These are phyloP conservation scores for Myiagra hebetior DNA, from an alignment of 2,113 vertebrate genomes.

Conservation along the genomic window DNA sequence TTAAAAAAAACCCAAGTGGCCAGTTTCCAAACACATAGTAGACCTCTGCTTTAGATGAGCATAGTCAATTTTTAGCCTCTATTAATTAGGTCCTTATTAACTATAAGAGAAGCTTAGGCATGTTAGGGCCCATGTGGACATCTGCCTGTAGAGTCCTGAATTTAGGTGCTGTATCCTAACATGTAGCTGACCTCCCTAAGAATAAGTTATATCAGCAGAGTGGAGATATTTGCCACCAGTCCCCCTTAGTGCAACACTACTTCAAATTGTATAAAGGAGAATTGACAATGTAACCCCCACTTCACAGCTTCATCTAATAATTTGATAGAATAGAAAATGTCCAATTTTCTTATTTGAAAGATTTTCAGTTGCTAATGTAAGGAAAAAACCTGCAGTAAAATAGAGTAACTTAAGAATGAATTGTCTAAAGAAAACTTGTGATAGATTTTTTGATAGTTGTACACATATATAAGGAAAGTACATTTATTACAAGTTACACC, in stretches of 20 bases:
- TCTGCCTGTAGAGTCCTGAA: not conserved
- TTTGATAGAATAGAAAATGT: not conserved
- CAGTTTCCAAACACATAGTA: not conserved
- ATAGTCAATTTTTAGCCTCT: not conserved
- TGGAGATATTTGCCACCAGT: not conserved
- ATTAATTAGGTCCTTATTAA: not conserved
- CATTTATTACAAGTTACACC: not conserved
- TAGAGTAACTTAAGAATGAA: fast-evolving
- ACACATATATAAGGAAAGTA: not conserved
- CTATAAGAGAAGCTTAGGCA: not conserved
- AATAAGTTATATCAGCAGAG: not conserved
- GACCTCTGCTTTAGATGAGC: not conserved
- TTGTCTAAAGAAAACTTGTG: not conserved
- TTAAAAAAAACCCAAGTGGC: not conserved
- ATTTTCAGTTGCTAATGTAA: not conserved
- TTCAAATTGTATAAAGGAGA: not conserved
- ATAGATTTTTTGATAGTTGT: not conserved
- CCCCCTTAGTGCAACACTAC: not conserved
- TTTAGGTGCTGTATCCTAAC: not conserved
- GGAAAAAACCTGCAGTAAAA: not conserved
- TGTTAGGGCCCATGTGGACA: not conserved
- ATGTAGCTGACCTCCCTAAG: not conserved
- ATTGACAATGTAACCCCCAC: not conserved
- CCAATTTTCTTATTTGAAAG: not conserved
- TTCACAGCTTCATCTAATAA: not conserved